Percentiles rank a stretch among this genome's conserved stretches.
These are phyloP conservation scores for Aporrectodea caliginosa DNA, from an alignment of 1,140 invertebrate species.

Conservation along the genomic window DNA sequence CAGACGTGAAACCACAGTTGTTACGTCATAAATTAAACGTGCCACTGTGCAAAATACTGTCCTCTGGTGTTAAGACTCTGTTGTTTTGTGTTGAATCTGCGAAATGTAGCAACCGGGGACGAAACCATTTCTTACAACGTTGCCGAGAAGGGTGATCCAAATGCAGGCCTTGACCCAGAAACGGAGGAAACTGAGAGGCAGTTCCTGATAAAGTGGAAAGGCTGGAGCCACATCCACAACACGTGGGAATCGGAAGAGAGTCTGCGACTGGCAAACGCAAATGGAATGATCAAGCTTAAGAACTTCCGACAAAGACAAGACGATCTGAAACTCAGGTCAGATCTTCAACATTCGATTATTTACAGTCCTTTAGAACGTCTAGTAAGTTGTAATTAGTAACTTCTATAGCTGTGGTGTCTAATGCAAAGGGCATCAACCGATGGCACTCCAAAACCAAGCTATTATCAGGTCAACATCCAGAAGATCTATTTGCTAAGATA, in stretches of 20 bases:
- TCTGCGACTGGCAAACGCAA: conserved; percentile 83
- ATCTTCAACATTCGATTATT: too few species aligned
- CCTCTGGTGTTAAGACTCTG: background rate
- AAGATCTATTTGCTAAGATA: too few species aligned
- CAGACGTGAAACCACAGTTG: background rate
- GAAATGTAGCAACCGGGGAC: conserved; percentile 78
- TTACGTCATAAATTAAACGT: background rate
- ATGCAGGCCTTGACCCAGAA: conserved; percentile 67
- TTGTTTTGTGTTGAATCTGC: background rate
- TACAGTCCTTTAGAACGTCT: too few species aligned
- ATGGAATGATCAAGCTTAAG: conserved; percentile 94
- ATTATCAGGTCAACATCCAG: too few species aligned
- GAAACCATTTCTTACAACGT: conserved; percentile 92
- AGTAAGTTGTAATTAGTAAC: too few species aligned
- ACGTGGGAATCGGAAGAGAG: conserved; percentile 94
- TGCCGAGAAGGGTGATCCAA: conserved; percentile 93
- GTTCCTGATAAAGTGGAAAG: conserved; percentile 97
- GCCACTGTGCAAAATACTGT: background rate
- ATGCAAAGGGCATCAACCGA: too few species aligned
- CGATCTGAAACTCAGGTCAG: conserved; percentile 77
- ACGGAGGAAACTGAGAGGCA: conserved; percentile 67
- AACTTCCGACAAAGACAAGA: conserved; percentile 89
- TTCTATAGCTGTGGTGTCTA: too few species aligned
- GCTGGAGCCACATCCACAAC: conserved; percentile 98
- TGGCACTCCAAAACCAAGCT: too few species aligned